Base-by-base conservation (phyloP, 2,888 invertebrate genomes). In the Ophion ventricosus region DNA sequence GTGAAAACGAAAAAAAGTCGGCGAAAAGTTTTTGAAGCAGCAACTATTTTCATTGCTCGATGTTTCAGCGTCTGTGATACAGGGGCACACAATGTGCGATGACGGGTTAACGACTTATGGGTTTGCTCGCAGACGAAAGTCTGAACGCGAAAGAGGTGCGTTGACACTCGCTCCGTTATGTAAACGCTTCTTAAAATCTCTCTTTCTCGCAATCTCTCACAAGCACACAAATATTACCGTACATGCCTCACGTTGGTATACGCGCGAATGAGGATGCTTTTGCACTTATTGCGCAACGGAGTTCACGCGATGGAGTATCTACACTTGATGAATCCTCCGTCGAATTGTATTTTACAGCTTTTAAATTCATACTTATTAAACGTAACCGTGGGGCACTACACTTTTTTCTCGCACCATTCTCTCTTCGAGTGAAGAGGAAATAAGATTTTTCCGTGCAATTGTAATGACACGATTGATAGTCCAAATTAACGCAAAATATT, bases 91-190 rank as follows among this genome's bases (percentile, higher is more conserved):
- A 4, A 66, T 54, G 66, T 25, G 75, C 70, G 43, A 74, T 29
- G 61, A 64, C 75, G 79, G 79, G 82, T 82, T 82, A 79, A 79
- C 79, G 82, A 72, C 79, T 75, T 57, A 56, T 59, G 63, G 29
- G 43, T 80, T 69, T 64, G 49, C n/a, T 35, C 64, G 66, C 56
- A 75, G 70, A 78, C 67, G 76, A 59, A 76, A 81, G 80, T 11
- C 66, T 81, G 74, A 70, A 81, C 84, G 84, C 73, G 73, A 79
- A 54, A 25, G 72, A 20, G 25, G 83, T 79, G 76, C 87, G 83
- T 87, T 87, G 85, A 87, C 87, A 86, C 87, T 87, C 85, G 84
- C 77, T 87, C 88, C 90, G 89, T 90, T 90, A 90, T 89, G 88
- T 89, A 90, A 90, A 90, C 87, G 82, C 83, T 75, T 79, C 85